Base-by-base conservation (phyloP, 2,888 invertebrate species). In the Amorpha juglandis region DNA sequence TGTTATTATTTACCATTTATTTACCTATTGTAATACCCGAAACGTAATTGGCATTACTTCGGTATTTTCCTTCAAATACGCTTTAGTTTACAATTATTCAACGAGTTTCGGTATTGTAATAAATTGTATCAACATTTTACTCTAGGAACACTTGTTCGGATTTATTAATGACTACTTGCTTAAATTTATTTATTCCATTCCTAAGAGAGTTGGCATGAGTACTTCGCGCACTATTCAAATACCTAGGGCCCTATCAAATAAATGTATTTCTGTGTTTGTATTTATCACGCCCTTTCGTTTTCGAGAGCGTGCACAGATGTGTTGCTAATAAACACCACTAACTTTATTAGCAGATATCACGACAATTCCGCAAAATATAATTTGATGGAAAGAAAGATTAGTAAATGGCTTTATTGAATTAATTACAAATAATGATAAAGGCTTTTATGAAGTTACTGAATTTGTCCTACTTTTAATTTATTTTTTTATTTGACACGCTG, bases 1-100 rank as follows among this genome's bases (percentile, higher is more conserved):
- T 48, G 68, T 69, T 67, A 66, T 76, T 76, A 81, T 78, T 78
- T 76, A 78, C 68, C 68, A 74, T 69, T 71, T 71, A 75, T 50
- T 63, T 51, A 63, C 63, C 19, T 19, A 63, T 51, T 50, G 51
- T 63, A 63, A 38, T 63, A 19, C 35, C 14, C 38, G 19, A 38
- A 51, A 63, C 19, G 63, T 42, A 51, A 63, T 51, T 63, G 51
- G 50, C 51, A 38, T 63, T 21, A 19, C 42, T 19, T 42, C 16
- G 42, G 42, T 58, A 58, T 42, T 42, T 42, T 38, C 19, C 58
- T 42, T 58, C 58, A 12, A 42, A 58, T 38, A 12, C 38, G 42
- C 12, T 58, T 38, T 21, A 19, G 42, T 58, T 58, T 38, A 12
- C 7, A 58, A 58, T 58, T 12, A 58, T 58, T 58, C 19, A 58